These are phyloP conservation scores for Epirrhoe tristata DNA, from an alignment of 2,888 invertebrate genomes.

Conservation along the genomic window DNA sequence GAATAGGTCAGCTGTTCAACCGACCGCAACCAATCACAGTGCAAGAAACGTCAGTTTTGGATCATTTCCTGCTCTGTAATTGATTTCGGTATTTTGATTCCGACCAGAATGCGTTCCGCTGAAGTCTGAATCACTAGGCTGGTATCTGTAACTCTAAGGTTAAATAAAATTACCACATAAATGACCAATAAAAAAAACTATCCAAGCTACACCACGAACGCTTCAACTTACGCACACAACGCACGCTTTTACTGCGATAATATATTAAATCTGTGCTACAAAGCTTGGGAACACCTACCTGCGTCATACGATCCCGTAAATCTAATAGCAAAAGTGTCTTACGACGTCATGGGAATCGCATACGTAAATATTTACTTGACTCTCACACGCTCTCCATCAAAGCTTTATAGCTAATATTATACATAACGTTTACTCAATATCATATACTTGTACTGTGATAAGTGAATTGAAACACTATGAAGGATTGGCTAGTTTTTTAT, in stretches of 20 bases:
- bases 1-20: too few species aligned
- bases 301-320: conserved; percentile 31
- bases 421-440: conserved; percentile 26
- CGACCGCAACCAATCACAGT: too few species aligned
- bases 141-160: too few species aligned
- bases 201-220: background rate
- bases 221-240: background rate
- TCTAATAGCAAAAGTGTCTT: conserved; percentile 29
- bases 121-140: too few species aligned
- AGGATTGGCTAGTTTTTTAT: background rate
- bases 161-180: background rate
- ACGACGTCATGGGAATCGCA: conserved; percentile 26
- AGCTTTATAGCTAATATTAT: conserved; percentile 33
- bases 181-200: background rate
- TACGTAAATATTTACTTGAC: conserved; percentile 39
- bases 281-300: conserved; percentile 1
- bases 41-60: too few species aligned
- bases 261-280: background rate
- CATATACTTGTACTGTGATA: conserved; percentile 34
- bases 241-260: too few species aligned
- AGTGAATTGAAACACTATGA: conserved; percentile 26
- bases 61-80: too few species aligned
- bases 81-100: too few species aligned
- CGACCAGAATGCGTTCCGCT: too few species aligned
- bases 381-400: conserved; percentile 36